A percentile compares a stretch with the other conserved stretches of the same genome.
phyloP scores from a whole-genome alignment of 2,797 vertebrate species.

The Enteromius afrohamiltoni region DNA sequence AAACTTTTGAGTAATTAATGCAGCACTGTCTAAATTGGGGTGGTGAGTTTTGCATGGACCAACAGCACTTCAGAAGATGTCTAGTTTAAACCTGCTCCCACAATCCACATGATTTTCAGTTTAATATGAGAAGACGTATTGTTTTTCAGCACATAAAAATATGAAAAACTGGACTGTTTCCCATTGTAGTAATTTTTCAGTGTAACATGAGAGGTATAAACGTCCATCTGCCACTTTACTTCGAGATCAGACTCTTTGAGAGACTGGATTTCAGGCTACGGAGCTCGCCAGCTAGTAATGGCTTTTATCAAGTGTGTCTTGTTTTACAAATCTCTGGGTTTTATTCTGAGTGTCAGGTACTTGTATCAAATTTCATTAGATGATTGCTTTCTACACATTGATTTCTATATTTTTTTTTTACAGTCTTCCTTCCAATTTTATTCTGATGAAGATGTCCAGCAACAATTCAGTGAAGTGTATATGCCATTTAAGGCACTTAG shows the following conservation, averaged over 20 bases:
- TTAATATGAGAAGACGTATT: not conserved
- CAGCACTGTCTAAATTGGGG: not conserved
- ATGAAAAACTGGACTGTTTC: not conserved
- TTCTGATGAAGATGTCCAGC: not conserved
- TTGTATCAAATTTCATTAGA: constrained; percentile 5
- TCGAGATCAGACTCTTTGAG: constrained; percentile 15
- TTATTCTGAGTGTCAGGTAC: not conserved
- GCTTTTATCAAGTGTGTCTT: constrained; percentile 13
- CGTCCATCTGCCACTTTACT: constrained; percentile 10
- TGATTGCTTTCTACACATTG: not conserved
- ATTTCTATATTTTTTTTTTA: not conserved
- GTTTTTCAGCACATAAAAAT: not conserved
- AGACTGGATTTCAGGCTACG: not conserved
- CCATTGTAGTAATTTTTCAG: not conserved
- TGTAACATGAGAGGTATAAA: constrained; percentile 16
- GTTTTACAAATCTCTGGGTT: not conserved
- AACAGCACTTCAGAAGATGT: not conserved
- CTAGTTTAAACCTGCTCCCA: not conserved
- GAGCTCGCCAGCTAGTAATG: not conserved
- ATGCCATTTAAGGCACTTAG: not conserved
- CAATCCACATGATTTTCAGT: not conserved
- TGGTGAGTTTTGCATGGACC: not conserved
- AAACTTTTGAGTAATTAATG: not conserved
- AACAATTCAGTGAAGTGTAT: not conserved
- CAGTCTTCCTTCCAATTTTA: not conserved